Base-by-base conservation (phyloP, 1,140 invertebrate species). In the Magallana gigas region DNA sequence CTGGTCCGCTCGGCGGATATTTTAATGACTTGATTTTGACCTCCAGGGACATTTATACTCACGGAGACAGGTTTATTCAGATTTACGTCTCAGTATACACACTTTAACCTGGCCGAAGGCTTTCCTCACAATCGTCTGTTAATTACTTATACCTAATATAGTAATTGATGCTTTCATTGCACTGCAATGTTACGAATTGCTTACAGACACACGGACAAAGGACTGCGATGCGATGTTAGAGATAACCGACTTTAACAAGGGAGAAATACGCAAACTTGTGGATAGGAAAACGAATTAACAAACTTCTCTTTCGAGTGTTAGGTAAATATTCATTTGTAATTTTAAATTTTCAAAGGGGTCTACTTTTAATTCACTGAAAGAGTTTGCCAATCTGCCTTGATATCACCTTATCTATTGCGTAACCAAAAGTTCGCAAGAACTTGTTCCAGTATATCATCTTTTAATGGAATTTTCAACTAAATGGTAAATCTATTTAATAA, bases 311-410 rank as follows among this genome's bases (percentile, higher is more conserved):
- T 76, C 68, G 23, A 76, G 68, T 76, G 68, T 76, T 76, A 29
- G 18, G 68, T 76, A 76, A 76, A 76, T 76, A 36, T 76, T 23
- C 68, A 76, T 29, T 76, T 76, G 68, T 76, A 76, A 76, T 76
- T 48, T 76, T 36, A 76, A 76, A 76, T 76, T 76, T 23, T 29
- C 68, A 36, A 76, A 29, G 68, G 68, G 68, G 68, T 76, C 68
- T 29, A 76, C 23, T 6, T 76, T 76, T 4, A 76, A 29, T 76
- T 76, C 36, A 76, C 36, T 36, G 68, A 76, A 76, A 23, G 23
- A 36, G 68, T 76, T 29, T 29, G 14, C 68, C 11, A 76, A 76
- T 29, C 68, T 29, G 36, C 36, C 12, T 76, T 23, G 23, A 76
- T 76, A 76, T 8, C 68, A 76, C 8, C 4, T 11, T 29, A 76